A percentile compares a stretch with the other conserved stretches of the same genome.
Conservation (phyloP, 2,113 vertebrate species). For the Istiophorus platypterus region DNA sequence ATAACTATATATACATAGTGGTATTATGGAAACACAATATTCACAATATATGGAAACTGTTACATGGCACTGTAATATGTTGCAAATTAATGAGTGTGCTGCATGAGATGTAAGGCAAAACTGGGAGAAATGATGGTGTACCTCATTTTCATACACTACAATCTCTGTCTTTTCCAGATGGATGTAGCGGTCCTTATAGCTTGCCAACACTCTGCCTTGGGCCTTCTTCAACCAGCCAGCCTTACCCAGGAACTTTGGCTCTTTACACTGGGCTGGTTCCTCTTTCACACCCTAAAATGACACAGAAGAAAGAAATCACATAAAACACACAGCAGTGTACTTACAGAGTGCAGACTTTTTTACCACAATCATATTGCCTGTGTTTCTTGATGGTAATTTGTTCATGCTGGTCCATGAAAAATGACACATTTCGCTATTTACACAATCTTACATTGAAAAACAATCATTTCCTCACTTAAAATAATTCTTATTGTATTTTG, state of each 20-base stretch:
- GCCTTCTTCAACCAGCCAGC: conserved; percentile 96
- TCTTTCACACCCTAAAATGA: conserved; percentile 84
- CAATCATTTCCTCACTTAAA: too few relatives aligned
- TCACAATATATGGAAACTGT: background rate
- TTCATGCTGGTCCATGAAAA: too few relatives aligned
- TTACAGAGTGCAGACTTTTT: background rate
- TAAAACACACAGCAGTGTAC: conserved; percentile 18
- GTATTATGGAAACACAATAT: too few relatives aligned
- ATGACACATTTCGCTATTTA: too few relatives aligned
- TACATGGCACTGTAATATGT: background rate
- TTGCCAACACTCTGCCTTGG: conserved; percentile 86
- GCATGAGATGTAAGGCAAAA: background rate
- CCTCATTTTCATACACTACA: conserved; percentile 92
- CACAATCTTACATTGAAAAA: too few relatives aligned
- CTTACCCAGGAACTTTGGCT: conserved; percentile 83
- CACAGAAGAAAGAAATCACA: conserved; percentile 59
- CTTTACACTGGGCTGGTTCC: conserved; percentile 81
- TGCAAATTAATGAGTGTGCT: background rate
- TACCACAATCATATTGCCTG: conserved; percentile 20
- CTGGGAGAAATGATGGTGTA: conserved; percentile 59
- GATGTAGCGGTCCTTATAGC: conserved; percentile 95
- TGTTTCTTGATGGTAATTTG: too few relatives aligned
- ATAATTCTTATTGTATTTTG: too few relatives aligned
- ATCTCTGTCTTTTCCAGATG: conserved; percentile 89
- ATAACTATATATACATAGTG: too few relatives aligned